A percentile compares a stretch with the other conserved stretches of the same genome.
phyloP scores from a whole-genome alignment of 2,113 vertebrate species.

The Prunella fulvescens region DNA sequence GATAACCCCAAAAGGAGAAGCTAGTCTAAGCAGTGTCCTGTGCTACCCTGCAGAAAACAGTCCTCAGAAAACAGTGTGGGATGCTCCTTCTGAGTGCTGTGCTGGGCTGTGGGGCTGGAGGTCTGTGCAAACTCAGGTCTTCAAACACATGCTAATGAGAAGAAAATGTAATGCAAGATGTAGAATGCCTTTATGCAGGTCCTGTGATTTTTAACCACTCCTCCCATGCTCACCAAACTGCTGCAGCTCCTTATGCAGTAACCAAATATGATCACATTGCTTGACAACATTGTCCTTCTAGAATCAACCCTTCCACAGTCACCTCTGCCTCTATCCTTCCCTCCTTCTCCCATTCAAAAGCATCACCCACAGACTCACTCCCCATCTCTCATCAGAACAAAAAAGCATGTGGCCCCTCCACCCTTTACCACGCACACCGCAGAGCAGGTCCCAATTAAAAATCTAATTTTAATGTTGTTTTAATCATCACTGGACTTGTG shows the following conservation, averaged over 20 bases:
- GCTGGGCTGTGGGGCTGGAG: neutral
- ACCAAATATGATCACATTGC: neutral
- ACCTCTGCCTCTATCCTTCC: neutral
- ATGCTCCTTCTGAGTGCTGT: accelerated
- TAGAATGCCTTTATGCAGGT: neutral
- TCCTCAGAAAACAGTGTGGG: neutral
- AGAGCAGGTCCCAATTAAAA: neutral
- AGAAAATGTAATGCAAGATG: neutral
- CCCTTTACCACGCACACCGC: accelerated
- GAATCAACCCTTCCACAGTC: neutral
- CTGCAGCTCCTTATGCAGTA: neutral
- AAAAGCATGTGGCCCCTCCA: neutral
- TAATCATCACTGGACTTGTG: neutral
- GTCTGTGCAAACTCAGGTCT: neutral
- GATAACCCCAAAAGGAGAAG: neutral
- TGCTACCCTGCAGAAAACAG: neutral
- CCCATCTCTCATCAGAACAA: neutral
- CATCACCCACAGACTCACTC: neutral
- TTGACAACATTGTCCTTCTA: neutral
- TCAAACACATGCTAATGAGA: accelerated
- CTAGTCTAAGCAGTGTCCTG: neutral
- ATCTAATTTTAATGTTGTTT: neutral
- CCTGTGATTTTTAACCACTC: neutral
- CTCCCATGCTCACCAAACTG: neutral
- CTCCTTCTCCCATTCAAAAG: neutral